Base-by-base conservation (phyloP, 2,888 invertebrate genomes). In the Aphidius colemani region DNA sequence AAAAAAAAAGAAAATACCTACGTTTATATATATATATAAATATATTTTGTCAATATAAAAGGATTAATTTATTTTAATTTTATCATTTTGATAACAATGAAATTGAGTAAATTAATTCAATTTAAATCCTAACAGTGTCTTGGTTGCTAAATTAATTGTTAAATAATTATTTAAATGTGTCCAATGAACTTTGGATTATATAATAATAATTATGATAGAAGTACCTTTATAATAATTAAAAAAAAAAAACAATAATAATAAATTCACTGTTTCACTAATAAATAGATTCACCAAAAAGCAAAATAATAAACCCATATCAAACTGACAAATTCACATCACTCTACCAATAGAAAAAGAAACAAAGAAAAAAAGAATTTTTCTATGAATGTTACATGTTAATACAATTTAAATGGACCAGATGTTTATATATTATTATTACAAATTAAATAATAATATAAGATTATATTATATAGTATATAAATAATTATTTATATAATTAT, bases 361-460 rank as follows among this genome's bases (percentile, higher is more conserved):
- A 2, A 8, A 53, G 10, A 6, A 3, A 10, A 57, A 46, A 7
- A 40, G 7, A 75, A 78, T 76, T 80, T 80, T 82, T 81, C 79
- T 81, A 81, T 82, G 76, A 78, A 78, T 78, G 81, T 81, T 82
- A 79, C 75, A 79, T 80, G 79, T 81, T 78, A 72, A 78, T 70
- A 77, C 77, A 76, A 79, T 71, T 80, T 74, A 79, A 79, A 80
- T 75, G 81, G 80, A 81, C 80, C 81, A 81, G 80, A 80, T 80
- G 77, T 81, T 81, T 81, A 81, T 80, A 81, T 70, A 76, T 73
- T 76, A 76, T 73, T 76, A 79, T 75, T 79, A 77, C 74, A 73
- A 75, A 75, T 58, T 74, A 78, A 66, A 58, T 69, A 61, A 73
- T 75, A 78, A 75, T 30, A 75, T 30, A 30, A 30, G 2, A 30